These are phyloP conservation scores for Mareca strepera DNA, from an alignment of 2,797 vertebrate genomes.

Conservation along the genomic window DNA sequence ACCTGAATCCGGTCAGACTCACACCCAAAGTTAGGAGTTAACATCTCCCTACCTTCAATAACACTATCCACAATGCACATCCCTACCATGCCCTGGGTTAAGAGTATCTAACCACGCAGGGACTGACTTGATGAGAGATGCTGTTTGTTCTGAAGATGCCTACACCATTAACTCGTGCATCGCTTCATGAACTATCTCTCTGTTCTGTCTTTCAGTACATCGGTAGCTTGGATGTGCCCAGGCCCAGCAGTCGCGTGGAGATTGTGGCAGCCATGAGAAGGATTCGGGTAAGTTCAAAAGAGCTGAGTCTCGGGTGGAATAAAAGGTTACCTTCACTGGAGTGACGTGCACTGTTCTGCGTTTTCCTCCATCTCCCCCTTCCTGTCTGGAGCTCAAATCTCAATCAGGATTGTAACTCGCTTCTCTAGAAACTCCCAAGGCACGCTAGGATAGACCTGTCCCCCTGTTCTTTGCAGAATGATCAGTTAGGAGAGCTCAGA, in stretches of 20 bases:
- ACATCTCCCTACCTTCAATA: background rate
- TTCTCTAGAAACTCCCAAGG: background rate
- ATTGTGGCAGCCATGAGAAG: slow-evolving; percentile 93
- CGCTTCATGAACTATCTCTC: background rate
- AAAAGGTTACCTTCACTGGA: background rate
- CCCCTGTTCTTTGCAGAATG: background rate
- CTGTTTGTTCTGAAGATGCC: background rate
- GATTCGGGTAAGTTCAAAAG: slow-evolving; percentile 85
- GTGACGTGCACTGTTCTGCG: background rate
- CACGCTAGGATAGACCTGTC: background rate
- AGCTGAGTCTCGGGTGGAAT: background rate
- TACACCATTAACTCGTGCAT: background rate
- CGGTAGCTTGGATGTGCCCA: slow-evolving; percentile 89
- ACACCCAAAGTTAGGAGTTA: background rate
- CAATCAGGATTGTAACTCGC: background rate
- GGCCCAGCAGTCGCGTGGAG: slow-evolving; percentile 94
- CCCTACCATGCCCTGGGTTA: background rate
- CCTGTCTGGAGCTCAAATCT: background rate
- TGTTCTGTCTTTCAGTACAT: slow-evolving; percentile 84
- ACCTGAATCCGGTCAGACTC: background rate
- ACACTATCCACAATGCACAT: background rate
- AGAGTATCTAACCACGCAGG: background rate
- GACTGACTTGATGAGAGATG: background rate
- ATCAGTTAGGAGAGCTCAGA: background rate
- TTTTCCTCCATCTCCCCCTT: background rate